Base-by-base conservation (phyloP, 2,113 vertebrate species). In the Sphaerodactylus townsendi region DNA sequence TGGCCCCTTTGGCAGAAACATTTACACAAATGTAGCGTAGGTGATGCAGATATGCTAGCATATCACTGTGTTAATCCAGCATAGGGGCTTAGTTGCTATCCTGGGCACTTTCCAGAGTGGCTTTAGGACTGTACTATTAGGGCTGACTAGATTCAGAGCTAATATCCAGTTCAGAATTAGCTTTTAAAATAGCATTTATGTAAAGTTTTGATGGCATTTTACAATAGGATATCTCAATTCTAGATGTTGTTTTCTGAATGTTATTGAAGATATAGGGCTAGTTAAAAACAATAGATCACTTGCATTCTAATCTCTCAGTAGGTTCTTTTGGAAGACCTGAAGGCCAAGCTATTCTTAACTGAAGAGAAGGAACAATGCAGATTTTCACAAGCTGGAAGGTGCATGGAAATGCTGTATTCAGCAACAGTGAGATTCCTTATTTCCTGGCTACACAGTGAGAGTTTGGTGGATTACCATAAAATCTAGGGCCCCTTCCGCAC, bases 231-330 rank as follows among this genome's bases (percentile, higher is more conserved):
- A 1, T 13, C 17, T 3, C 0, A 11, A 33, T 69, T 59, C 3
- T 1, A 70, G 53, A 82, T 5, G 13, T 0, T 39, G 10, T 76
- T 10, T 39, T 23, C 30, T 59, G n/a, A 77, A 77, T 81, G n/a
- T 1, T 41, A 83, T 37, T 46, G 1, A 39, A 64, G 70, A 86
- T 82, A 44, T 53, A 28, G n/a, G 46, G 46, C 2, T 75, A 83
- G 71, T 6, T 72, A 78, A 64, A 17, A 35, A 74, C 9, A 74
- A 77, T 0, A 48, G 23, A 13, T 3, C 15, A 37, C n/a, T 66
- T 72, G 87, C 90, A 87, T 59, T 82, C 65, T 41, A 15, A 56
- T 89, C 85, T 86, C 15, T 2, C 65, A 65, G 75, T 37, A 59
- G 30, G 37, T 93, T 91, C 71, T 66, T 86, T 35, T 56, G 10